A percentile compares a stretch with the other conserved stretches of the same genome.
These are phyloP conservation scores for Okamejei kenojei DNA, from an alignment of 2,797 vertebrate species.

Conservation along the genomic window DNA sequence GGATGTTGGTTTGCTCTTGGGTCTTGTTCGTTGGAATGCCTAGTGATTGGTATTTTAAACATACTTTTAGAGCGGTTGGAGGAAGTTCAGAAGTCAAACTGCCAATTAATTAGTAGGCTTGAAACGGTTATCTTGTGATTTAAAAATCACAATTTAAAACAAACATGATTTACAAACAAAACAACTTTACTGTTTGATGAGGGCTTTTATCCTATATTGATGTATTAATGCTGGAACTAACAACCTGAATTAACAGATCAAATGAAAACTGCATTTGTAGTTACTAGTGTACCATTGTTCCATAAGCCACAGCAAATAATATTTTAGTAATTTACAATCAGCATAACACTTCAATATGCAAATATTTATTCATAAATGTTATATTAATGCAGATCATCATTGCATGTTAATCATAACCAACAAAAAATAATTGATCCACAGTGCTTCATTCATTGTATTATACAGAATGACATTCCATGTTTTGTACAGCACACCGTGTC, in stretches of 20 bases:
- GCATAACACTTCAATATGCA: conserved; percentile 5
- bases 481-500: background rate
- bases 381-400: background rate
- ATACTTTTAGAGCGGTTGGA: background rate
- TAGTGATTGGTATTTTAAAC: background rate
- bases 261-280: background rate
- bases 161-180: too few relatives aligned
- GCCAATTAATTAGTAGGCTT: background rate
- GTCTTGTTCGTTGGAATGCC: background rate
- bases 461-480: background rate
- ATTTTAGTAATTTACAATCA: background rate
- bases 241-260: background rate
- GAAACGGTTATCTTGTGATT: background rate
- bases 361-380: conserved; percentile 10
- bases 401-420: background rate
- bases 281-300: background rate
- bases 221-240: background rate
- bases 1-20: background rate
- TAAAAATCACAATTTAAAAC: too few relatives aligned
- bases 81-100: background rate
- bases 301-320: background rate
- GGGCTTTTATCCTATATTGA: background rate
- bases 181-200: background rate
- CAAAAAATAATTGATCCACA: background rate
- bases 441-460: background rate